Evolutionary conservation across 35 echinoderm and acorn worm species (phyloP).

Genomic region (Hemicentrotus pulcherrimus): DNA sequence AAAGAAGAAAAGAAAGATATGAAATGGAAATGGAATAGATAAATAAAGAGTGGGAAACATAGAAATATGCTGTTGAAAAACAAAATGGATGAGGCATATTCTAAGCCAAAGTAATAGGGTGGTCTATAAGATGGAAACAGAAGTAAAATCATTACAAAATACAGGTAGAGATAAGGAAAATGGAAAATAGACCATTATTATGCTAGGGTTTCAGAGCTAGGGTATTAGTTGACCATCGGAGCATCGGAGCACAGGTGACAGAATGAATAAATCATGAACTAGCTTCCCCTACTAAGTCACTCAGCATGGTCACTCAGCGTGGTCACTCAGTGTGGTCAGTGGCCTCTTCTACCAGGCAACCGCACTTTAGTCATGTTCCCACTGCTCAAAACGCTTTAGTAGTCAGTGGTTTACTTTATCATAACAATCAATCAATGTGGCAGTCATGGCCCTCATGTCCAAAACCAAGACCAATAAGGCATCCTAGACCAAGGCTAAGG

Average conservation of each 20-base stretch:
- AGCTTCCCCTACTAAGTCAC: not conserved
- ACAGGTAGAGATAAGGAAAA: not conserved
- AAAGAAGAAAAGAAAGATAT: not conserved
- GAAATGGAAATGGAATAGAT: too few species aligned
- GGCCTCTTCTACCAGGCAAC: not conserved
- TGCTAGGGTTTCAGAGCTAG: not conserved
- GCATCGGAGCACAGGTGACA: not conserved
- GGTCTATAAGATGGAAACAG: not conserved
- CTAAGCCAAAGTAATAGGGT: too few species aligned
- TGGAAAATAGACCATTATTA: not conserved
- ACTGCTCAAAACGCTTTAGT: not conserved
- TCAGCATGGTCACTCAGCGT: not conserved
- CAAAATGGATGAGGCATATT: too few species aligned
- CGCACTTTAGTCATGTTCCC: not conserved
- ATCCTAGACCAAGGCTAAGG: too few species aligned
- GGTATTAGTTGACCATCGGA: not conserved
- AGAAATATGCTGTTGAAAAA: too few species aligned
- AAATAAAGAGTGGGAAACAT: too few species aligned
- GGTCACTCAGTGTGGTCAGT: not conserved
- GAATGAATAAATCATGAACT: constrained; percentile 39
- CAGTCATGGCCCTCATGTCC: too few species aligned
- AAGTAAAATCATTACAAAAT: not conserved
- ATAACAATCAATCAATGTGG: too few species aligned
- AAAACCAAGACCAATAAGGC: too few species aligned
- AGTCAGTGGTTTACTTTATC: not conserved